Evolutionary conservation across 2,797 vertebrate genomes (phyloP), one percentile per base, ranked within the genome.

Genomic region (Hydrophis major): DNA sequence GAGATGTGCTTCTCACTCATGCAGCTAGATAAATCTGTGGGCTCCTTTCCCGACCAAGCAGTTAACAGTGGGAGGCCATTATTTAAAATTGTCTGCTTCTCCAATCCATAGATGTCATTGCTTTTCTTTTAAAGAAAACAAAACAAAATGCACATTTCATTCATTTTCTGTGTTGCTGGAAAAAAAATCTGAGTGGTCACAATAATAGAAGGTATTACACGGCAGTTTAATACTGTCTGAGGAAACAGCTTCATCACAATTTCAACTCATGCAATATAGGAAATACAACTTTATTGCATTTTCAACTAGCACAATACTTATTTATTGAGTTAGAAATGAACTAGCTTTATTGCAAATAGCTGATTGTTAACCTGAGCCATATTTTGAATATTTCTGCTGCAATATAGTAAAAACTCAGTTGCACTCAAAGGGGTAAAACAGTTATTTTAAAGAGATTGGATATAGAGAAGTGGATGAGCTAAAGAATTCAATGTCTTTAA

Each of bases 331-430:
- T n/a, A 11, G 22, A 60, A 93, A 91, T 89, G 4, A 93, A 66
- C 66, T 66, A 60, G 74, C 11, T 89, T 12, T 27, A 42, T 78
- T 8, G 6, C 83, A 91, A 89, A 7, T 3, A 86, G 0, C 42
- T 83, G 42, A 56, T 0, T 94, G 93, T 93, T 92, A 22, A 2
- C 86, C 91, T 92, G 60, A 78, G 6, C 32, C 3, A 13, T 50
- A 2, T 18, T 93, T 18, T 90, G 91, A 91, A 93, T 92, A 56
- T 89, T 53, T 22, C 4, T 93, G 66, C 56, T 59, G 42, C 91
- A 50, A 56, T 59, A 28, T 6, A 20, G 0, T 90, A 90, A 12
- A 92, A 94, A 93, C n/a, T 60, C 90, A 91, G 0, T 87, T 95
- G 92, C 2, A 78, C 83, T 61, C 16, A 42, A 61, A 25, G 69